A percentile compares a stretch with the other conserved stretches of the same genome.
These are phyloP conservation scores for Drosophila mauritiana DNA, from an alignment of 1,140 invertebrate species.

Conservation along the genomic window DNA sequence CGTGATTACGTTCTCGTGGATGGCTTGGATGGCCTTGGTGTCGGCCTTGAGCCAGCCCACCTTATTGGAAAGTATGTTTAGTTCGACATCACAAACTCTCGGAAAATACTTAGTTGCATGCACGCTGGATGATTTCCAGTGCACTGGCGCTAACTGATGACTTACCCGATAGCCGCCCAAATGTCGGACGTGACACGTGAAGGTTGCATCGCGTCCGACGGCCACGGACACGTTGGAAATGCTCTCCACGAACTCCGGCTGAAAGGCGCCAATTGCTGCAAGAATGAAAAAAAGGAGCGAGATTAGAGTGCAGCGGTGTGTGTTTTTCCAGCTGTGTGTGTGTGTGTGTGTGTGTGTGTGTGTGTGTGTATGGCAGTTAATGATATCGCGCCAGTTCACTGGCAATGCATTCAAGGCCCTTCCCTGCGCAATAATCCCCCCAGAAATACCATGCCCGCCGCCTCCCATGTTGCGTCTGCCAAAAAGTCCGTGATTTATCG, in stretches of 20 bases:
- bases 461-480: conserved; percentile 48
- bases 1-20: conserved; percentile 95
- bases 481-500: conserved; percentile 77
- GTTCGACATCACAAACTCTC: neutral
- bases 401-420: conserved; percentile 17
- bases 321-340: conserved; percentile 11
- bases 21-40: conserved; percentile 93
- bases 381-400: conserved; percentile 65
- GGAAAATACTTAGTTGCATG: no score
- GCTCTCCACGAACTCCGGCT: conserved; percentile 93
- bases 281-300: neutral
- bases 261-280: conserved; percentile 87
- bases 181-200: conserved; percentile 94
- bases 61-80: conserved; percentile 84
- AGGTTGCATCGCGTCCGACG: conserved; percentile 93
- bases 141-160: conserved; percentile 34
- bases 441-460: conserved; percentile 3
- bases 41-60: conserved; percentile 96
- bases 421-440: conserved; percentile 3
- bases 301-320: conserved; percentile 65
- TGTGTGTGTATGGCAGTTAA: conserved; percentile 67
- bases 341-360: conserved; percentile 61
- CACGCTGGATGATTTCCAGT: neutral
- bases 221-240: conserved; percentile 93
- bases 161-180: conserved; percentile 95